Conservation (phyloP, 2,113 vertebrate genomes). For the Puffinus mauretanicus region DNA sequence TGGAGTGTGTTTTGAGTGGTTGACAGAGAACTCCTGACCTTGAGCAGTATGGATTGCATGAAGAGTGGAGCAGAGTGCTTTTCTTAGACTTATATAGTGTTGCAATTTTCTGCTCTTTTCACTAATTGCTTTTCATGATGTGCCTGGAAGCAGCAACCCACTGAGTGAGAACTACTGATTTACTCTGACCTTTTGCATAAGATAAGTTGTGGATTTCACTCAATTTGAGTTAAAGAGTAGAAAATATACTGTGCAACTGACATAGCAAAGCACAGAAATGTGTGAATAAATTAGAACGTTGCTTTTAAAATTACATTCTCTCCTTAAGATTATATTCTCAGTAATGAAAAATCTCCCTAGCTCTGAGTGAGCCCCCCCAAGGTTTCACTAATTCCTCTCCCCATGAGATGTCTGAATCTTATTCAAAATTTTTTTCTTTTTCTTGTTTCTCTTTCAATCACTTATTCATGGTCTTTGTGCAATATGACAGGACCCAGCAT, state of each 20-base stretch:
- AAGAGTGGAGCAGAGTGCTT: neutral
- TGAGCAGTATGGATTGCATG: accelerated
- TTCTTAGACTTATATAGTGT: neutral
- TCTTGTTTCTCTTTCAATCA: neutral
- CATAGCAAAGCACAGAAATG: neutral
- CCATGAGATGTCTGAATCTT: neutral
- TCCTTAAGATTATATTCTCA: neutral
- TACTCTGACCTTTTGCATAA: neutral
- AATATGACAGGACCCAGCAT: neutral
- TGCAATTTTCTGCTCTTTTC: neutral
- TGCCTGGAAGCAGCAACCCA: neutral
- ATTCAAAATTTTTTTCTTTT: neutral
- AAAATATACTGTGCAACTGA: neutral
- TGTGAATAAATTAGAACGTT: neutral
- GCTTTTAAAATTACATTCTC: neutral
- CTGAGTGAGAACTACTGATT: neutral
- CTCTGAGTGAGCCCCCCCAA: neutral
- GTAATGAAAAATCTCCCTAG: neutral
- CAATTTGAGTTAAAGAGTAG: neutral
- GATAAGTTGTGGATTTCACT: neutral
- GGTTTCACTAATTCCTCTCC: neutral
- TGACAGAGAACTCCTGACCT: neutral
- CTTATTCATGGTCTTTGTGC: neutral
- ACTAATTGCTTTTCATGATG: neutral
- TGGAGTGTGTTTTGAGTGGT: neutral